A percentile compares a stretch with the other conserved stretches of the same genome.
These are phyloP conservation scores for Pristionchus mayeri DNA, from an alignment of 2,888 invertebrate species.

Conservation along the genomic window DNA sequence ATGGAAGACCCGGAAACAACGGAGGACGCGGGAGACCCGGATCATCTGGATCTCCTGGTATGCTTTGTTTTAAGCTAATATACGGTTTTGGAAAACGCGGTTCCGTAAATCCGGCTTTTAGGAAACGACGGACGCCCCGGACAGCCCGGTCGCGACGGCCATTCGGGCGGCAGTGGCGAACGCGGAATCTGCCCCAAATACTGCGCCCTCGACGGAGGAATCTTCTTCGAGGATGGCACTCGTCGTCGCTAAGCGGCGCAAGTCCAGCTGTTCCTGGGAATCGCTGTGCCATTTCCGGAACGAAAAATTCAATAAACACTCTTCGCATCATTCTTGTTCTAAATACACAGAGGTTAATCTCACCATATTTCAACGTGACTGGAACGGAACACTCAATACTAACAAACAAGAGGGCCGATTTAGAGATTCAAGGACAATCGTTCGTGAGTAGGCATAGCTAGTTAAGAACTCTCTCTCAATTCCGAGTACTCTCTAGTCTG, in stretches of 20 bases:
- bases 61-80: neutral
- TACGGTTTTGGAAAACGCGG: neutral
- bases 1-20: constrained; percentile 46
- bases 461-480: too few species aligned
- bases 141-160: neutral
- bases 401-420: neutral
- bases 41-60: constrained; percentile 23
- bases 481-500: too few species aligned
- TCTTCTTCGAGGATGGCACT: constrained; percentile 72
- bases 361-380: neutral
- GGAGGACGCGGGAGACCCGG: constrained; percentile 40
- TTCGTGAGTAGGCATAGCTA: too few species aligned
- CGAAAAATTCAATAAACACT: constrained; percentile 30
- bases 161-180: constrained; percentile 47
- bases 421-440: constrained; percentile 2
- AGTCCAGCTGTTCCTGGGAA: neutral
- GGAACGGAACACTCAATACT: constrained; percentile 3
- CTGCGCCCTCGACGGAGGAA: constrained; percentile 71
- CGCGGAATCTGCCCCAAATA: constrained; percentile 59
- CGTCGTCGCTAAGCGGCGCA: constrained; percentile 77
- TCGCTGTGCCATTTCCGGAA: constrained; percentile 13
- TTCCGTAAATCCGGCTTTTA: neutral
- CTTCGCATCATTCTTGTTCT: too few species aligned
- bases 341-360: too few species aligned
- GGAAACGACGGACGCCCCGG: constrained; percentile 48